Conservation (phyloP, 2,113 vertebrate genomes). For the Engraulis encrasicolus region DNA sequence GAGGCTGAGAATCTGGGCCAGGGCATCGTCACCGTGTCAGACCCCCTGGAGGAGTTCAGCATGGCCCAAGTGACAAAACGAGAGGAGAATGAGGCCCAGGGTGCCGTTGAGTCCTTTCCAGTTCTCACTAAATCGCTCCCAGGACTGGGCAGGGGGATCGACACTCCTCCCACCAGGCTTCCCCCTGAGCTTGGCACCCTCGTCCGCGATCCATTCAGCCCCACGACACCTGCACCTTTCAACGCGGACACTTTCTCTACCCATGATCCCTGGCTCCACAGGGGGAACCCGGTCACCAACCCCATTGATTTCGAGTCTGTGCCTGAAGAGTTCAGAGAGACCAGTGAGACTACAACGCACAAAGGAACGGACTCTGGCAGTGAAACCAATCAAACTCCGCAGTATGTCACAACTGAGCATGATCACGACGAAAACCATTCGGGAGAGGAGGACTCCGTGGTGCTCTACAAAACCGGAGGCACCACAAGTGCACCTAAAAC, state of each 20-base stretch:
- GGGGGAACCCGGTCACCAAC: slow-evolving; percentile 11
- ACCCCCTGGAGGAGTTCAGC: slow-evolving; percentile 77
- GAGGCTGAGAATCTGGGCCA: slow-evolving; percentile 73
- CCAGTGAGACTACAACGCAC: slow-evolving; percentile 28
- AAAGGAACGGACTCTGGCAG: not conserved
- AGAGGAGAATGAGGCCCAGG: slow-evolving; percentile 78
- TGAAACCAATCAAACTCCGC: slow-evolving; percentile 11
- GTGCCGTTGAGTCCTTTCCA: slow-evolving; percentile 76
- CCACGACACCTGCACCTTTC: slow-evolving; percentile 38
- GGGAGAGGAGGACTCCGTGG: slow-evolving; percentile 35
- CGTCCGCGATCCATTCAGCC: not conserved
- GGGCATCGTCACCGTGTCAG: slow-evolving; percentile 79
- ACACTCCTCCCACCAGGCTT: slow-evolving; percentile 22
- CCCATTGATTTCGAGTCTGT: slow-evolving; percentile 45
- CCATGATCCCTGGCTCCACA: slow-evolving; percentile 38
- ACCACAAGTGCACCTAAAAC: slow-evolving; percentile 14
- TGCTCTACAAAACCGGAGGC: slow-evolving; percentile 12
- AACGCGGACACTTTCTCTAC: slow-evolving; percentile 34
- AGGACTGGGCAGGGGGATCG: slow-evolving; percentile 6
- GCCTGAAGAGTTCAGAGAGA: slow-evolving; percentile 36
- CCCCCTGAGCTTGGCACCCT: slow-evolving; percentile 35
- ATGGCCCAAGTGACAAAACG: slow-evolving; percentile 59
- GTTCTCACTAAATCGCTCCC: slow-evolving; percentile 40
- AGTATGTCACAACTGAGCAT: not conserved
- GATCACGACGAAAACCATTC: slow-evolving; percentile 46